Conservation (phyloP, 2,113 vertebrate genomes). For the Zosterops pallidus region DNA sequence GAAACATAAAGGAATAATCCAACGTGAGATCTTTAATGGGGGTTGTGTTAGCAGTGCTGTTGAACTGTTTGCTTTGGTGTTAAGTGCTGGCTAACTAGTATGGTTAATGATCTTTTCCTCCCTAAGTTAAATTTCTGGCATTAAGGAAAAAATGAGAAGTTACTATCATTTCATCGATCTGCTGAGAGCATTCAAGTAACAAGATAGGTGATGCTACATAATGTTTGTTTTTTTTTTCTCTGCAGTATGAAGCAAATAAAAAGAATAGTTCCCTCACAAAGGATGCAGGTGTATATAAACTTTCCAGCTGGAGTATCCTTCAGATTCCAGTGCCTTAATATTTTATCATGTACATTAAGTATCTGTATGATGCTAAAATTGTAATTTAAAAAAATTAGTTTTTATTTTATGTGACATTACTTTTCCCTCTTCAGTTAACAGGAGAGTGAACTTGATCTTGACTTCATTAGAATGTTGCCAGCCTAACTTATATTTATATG, state of each 20-base stretch:
- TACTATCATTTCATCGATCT: neutral
- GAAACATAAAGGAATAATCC: conserved; percentile 38
- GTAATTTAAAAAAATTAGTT: neutral
- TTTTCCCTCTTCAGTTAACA: neutral
- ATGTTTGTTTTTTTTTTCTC: neutral
- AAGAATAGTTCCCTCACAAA: neutral
- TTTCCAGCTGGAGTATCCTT: neutral
- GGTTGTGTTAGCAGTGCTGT: neutral
- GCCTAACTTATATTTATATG: neutral
- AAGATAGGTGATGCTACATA: neutral
- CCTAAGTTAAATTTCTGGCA: neutral
- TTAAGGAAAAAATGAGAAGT: neutral
- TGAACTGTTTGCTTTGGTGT: neutral
- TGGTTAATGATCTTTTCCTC: neutral
- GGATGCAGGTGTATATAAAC: neutral
- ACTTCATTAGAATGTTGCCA: neutral
- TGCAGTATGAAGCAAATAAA: neutral
- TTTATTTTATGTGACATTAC: neutral
- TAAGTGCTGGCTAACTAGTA: neutral
- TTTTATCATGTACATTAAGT: neutral
- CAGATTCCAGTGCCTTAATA: neutral
- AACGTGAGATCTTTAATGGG: neutral
- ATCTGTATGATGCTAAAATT: neutral
- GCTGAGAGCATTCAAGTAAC: neutral
- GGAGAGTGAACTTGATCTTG: neutral